phyloP scores from a whole-genome alignment of 2,797 vertebrate genomes.

The Triplophysa bombifrons region DNA sequence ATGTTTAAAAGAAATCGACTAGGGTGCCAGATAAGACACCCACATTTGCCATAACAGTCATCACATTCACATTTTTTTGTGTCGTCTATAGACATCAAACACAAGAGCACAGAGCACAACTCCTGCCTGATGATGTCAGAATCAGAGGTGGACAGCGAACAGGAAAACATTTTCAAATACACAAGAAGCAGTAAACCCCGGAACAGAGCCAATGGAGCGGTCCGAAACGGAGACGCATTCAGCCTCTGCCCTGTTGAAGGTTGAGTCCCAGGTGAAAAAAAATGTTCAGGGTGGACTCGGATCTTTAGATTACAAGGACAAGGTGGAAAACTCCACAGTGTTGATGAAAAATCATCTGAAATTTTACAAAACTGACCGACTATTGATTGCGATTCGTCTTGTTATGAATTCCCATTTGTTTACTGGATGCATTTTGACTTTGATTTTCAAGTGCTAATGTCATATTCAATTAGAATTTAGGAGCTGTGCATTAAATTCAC shows the following conservation, averaged over 20 bases:
- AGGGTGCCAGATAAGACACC: not conserved
- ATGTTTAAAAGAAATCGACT: not conserved
- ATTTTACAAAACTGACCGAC: conserved; percentile 40
- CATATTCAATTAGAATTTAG: conserved; percentile 11
- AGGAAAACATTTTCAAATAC: conserved; percentile 85
- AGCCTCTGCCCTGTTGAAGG: conserved; percentile 76
- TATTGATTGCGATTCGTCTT: conserved; percentile 55
- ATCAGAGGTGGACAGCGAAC: conserved; percentile 91
- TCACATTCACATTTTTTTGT: not conserved
- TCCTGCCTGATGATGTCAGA: conserved; percentile 94
- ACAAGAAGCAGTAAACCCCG: conserved; percentile 77
- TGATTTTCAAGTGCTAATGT: conserved; percentile 10
- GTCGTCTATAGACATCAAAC: conserved; percentile 83
- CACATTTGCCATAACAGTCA: not conserved
- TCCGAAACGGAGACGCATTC: conserved; percentile 79
- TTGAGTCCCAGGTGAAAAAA: conserved; percentile 51
- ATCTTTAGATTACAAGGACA: not conserved
- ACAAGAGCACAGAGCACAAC: conserved; percentile 91
- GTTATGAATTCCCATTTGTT: conserved; percentile 34
- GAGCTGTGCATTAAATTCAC: not conserved
- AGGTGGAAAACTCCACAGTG: not conserved
- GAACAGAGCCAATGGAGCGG: conserved; percentile 67
- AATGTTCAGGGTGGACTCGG: not conserved
- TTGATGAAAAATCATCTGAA: not conserved
- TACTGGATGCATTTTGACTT: conserved; percentile 24